phyloP scores from a whole-genome alignment of 1,140 invertebrate genomes.

The Halotydeus destructor region DNA sequence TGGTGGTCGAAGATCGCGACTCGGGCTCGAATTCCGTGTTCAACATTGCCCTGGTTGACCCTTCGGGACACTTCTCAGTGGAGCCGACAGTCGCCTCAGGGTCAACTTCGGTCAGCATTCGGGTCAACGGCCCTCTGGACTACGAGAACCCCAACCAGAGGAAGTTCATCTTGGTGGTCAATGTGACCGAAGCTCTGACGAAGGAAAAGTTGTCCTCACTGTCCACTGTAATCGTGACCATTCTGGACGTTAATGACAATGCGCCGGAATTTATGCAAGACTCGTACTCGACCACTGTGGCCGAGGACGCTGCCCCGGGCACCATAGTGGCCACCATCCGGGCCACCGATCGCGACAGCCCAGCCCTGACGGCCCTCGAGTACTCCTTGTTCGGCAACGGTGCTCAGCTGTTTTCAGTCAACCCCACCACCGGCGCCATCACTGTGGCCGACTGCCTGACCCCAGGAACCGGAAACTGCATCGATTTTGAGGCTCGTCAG shows the following conservation, averaged over 20 bases:
- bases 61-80: conserved; percentile 55
- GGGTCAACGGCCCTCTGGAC: conserved; percentile 47
- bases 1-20: conserved; percentile 65
- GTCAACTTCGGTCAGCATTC: conserved; percentile 53
- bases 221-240: conserved; percentile 55
- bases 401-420: conserved; percentile 53
- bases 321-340: conserved; percentile 60
- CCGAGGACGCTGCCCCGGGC: conserved; percentile 74
- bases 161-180: conserved; percentile 65
- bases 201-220: conserved; percentile 52
- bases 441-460: conserved; percentile 51
- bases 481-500: conserved; percentile 63
- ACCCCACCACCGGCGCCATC: conserved; percentile 54
- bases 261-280: conserved; percentile 21
- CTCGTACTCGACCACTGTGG: conserved; percentile 39
- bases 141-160: conserved; percentile 78
- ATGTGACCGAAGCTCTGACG: conserved; percentile 59
- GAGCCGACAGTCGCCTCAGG: conserved; percentile 55
- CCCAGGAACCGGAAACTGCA: conserved; percentile 38
- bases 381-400: conserved; percentile 67
- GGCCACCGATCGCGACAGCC: conserved; percentile 14
- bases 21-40: conserved; percentile 26
- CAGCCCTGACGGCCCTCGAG: conserved; percentile 30
- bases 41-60: conserved; percentile 39
- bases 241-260: conserved; percentile 73